A percentile compares a stretch with the other conserved stretches of the same genome.
These are phyloP conservation scores for Orycteropus afer DNA, from an alignment of 2,113 vertebrate genomes.

Conservation along the genomic window DNA sequence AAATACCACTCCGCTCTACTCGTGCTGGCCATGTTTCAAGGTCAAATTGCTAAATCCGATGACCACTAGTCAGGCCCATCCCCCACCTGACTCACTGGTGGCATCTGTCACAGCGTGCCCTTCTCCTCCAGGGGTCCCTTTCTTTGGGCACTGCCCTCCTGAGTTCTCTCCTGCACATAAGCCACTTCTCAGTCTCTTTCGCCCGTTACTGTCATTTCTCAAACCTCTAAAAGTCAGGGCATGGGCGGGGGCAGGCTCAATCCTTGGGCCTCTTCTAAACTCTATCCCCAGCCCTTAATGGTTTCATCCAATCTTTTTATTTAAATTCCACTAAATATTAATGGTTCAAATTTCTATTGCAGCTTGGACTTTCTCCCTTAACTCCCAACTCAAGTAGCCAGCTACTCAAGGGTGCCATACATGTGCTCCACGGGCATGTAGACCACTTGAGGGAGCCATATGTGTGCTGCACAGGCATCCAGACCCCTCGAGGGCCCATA, in stretches of 20 bases:
- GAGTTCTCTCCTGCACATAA: too few relatives aligned
- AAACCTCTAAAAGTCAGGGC: fast-evolving
- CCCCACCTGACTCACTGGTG: fast-evolving
- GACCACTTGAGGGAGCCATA: too few relatives aligned
- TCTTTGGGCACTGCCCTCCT: background rate
- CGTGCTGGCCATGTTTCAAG: too few relatives aligned
- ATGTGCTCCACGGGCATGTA: fast-evolving
- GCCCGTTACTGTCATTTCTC: fast-evolving
- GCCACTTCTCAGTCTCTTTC: too few relatives aligned
- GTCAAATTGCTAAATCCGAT: background rate
- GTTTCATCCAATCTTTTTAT: fast-evolving
- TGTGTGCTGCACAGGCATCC: too few relatives aligned
- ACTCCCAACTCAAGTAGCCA: background rate
- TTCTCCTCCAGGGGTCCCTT: fast-evolving
- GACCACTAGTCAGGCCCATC: fast-evolving
- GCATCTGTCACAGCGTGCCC: fast-evolving
- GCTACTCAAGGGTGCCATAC: fast-evolving
- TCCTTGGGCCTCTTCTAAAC: background rate
- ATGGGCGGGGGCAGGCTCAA: background rate
- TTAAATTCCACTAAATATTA: fast-evolving
- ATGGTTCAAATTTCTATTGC: background rate
- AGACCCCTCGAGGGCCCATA: too few relatives aligned
- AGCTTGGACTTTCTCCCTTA: background rate
- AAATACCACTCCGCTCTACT: too few relatives aligned
- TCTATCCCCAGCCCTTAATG: too few relatives aligned